Percentiles rank a stretch among this genome's conserved stretches.
Conservation (phyloP, 2,888 invertebrate species). For the Ischnura elegans region DNA sequence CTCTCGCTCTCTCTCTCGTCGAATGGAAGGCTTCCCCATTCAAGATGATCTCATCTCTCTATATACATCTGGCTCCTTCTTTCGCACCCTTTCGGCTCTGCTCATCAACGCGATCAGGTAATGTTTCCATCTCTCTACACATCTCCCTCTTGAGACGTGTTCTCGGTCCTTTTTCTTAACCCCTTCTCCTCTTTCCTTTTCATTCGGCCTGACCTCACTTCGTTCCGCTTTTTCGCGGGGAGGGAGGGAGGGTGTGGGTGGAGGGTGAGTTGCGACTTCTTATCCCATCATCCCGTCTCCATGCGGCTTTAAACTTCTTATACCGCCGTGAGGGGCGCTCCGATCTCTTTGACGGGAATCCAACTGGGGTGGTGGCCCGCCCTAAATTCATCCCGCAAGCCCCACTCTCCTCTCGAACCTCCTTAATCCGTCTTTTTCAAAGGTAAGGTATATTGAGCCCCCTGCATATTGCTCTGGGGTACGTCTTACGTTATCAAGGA, state of each 20-base stretch:
- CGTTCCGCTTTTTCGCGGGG: neutral
- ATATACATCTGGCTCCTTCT: neutral
- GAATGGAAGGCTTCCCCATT: neutral
- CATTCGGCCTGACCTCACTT: neutral
- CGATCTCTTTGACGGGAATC: neutral
- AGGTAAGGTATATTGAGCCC: neutral
- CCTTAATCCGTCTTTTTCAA: neutral
- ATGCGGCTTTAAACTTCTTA: neutral
- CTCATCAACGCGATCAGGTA: constrained; percentile 61
- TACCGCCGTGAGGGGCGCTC: neutral
- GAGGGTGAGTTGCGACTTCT: neutral
- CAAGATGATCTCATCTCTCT: neutral
- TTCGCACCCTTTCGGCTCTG: neutral
- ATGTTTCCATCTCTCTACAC: neutral
- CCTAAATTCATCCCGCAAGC: neutral
- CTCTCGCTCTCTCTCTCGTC: neutral
- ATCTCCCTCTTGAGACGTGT: neutral
- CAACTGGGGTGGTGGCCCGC: neutral
- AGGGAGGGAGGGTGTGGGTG: neutral
- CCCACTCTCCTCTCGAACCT: neutral
- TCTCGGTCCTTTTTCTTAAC: neutral
- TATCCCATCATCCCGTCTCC: neutral
- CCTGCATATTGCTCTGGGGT: neutral
- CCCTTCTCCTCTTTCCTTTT: neutral
- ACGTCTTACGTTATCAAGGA: neutral